Evolutionary conservation across 2,113 vertebrate species (phyloP).

Genomic region (Phrynosoma blainvillii): DNA sequence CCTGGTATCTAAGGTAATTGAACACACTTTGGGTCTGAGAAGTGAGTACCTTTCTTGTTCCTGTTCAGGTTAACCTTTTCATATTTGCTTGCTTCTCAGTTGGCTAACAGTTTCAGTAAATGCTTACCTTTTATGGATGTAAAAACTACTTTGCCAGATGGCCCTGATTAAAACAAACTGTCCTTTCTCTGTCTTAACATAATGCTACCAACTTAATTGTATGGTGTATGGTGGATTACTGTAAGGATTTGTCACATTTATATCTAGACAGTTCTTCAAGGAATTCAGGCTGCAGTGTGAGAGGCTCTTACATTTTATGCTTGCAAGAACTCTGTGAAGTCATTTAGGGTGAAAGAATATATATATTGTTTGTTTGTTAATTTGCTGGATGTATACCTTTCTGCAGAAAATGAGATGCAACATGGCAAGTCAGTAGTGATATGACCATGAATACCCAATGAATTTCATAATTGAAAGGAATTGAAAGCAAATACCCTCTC

Average conservation of each 20-base stretch:
- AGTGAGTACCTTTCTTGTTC: not conserved
- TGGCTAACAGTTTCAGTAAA: slow-evolving; percentile 14
- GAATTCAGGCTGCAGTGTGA: not conserved
- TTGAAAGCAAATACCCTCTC: not conserved
- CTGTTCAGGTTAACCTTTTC: not conserved
- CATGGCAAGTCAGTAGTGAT: too few relatives aligned
- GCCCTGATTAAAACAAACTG: not conserved
- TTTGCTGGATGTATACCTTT: not conserved
- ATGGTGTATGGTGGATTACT: not conserved
- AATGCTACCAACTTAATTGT: not conserved
- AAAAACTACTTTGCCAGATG: not conserved
- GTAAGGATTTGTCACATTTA: not conserved
- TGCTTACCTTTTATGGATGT: not conserved
- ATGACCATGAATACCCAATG: not conserved
- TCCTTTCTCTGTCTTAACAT: not conserved
- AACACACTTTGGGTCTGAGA: not conserved
- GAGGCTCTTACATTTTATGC: not conserved
- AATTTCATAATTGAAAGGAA: not conserved
- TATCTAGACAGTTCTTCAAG: not conserved
- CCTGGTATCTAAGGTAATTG: not conserved
- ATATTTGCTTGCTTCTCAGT: slow-evolving; percentile 2
- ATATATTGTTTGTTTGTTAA: not conserved
- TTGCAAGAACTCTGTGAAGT: not conserved
- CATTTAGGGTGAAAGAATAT: not conserved
- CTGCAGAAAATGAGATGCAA: not conserved